Base-by-base conservation (phyloP, 2,888 invertebrate species). In the Mellilla xanthometata region DNA sequence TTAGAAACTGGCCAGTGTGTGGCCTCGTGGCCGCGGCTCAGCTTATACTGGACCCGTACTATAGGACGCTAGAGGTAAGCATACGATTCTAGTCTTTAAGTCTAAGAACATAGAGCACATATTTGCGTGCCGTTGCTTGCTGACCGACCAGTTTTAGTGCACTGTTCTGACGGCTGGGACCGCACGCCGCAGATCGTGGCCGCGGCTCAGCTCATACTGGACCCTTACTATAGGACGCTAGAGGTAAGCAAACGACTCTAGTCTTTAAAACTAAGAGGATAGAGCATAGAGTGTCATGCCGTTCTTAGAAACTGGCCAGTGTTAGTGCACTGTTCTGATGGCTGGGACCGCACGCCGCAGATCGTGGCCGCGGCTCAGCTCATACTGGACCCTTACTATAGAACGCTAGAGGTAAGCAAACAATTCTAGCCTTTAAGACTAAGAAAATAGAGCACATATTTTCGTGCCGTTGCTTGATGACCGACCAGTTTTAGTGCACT, bases 121-220 rank as follows among this genome's bases (percentile, higher is more conserved):
- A n/a, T n/a, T n/a, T n/a, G n/a, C n/a, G n/a, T n/a, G n/a, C n/a
- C n/a, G n/a, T n/a, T n/a, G n/a, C n/a, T n/a, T n/a, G n/a, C n/a
- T n/a, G n/a, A n/a, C n/a, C n/a, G n/a, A n/a, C n/a, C n/a, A n/a
- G n/a, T n/a, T n/a, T 90, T 99, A 50, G 98, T 99, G 6, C 99
- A 99, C 82, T 99, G 99, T 83, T 98, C 98, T 2, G 99, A 99
- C 87, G 99, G 99, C 32, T 99, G 99, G 99, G 99, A 99, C 87
- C 92, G 99, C 58, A 99, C 99, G 43, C 97, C 99, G 31, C 99
- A 99, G 90, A 95, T 99, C 57, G 96, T 97, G 9, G 96, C 98
- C 27, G 91, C 99, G 38, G 97, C 97, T 8, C 95, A 99, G 82
- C 91, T 99, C 29, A 89, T 99, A 68, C 91, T 99, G 26, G 99